A percentile compares a stretch with the other conserved stretches of the same genome.
Conservation (phyloP, 2,113 vertebrate genomes). For the Tonatia bakeri region DNA sequence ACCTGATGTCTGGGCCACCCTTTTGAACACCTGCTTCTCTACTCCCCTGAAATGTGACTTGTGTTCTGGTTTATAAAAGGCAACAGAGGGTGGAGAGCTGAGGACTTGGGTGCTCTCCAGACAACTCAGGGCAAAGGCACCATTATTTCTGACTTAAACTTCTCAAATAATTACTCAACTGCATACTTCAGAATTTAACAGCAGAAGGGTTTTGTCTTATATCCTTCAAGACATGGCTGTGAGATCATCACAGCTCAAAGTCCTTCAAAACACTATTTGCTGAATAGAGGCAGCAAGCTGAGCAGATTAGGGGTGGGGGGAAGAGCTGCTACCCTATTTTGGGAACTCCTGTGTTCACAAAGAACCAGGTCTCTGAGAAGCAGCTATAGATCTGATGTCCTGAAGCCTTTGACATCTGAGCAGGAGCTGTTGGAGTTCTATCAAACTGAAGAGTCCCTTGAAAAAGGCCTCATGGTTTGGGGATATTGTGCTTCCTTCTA, state of each 20-base stretch:
- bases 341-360: neutral
- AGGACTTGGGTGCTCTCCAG: conserved; percentile 6
- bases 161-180: conserved; percentile 2
- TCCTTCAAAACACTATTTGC: conserved; percentile 23
- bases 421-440: neutral
- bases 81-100: neutral
- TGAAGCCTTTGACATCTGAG: neutral
- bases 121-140: neutral
- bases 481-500: neutral
- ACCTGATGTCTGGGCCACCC: neutral
- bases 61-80: neutral
- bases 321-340: neutral
- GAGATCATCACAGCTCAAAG: neutral
- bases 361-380: neutral
- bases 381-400: neutral
- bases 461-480: neutral
- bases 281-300: neutral
- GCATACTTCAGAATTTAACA: neutral
- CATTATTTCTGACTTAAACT: conserved; percentile 14
- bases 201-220: conserved; percentile 40
- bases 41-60: neutral
- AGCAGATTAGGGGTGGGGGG: neutral
- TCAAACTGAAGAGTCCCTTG: neutral
- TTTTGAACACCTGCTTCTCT: neutral
- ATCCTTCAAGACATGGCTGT: neutral